Evolutionary conservation across 2,113 vertebrate species (phyloP), one percentile per base, ranked within the genome.

Genomic region (Hyperopisus bebe): DNA sequence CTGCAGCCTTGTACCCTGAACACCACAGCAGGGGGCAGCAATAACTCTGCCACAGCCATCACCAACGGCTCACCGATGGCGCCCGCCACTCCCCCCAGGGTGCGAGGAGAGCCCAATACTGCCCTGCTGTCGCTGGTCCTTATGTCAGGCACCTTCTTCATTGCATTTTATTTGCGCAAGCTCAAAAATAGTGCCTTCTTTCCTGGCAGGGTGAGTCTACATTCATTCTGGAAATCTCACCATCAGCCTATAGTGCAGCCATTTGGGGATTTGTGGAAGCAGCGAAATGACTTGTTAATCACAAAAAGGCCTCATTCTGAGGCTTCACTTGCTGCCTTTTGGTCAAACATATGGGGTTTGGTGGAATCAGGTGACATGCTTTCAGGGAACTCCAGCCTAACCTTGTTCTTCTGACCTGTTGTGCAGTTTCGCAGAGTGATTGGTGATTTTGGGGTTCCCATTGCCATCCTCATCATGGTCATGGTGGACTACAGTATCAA

Each of bases 161-260:
- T 98, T 0, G 97, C 97, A 17, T 98, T 97, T 92, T 98, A 97
- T 94, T 94, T 98, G 87, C 96, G 97, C 89, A 98, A 98, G 90
- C 97, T 98, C 92, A 98, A 98, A 94, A 98, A 98, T 92, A 98
- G 98, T 77, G 97, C 97, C 0, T 99, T 99, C 93, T 99, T 99
- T 90, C 98, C 98, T 0, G 98, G 98, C 90, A 96, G 97, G 95
- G 98, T 99, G 91, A 92, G 92, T 53, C 84, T 39, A 13, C 15
- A 6, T 80, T 80, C 74, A 42, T 80, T 80, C 13, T 42, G 74
- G 74, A 19, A 80, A 24, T 39, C 10, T 15, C 1, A 5, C 66
- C 62, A 24, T 46, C 39, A 21, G 87, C 24, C 58, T 17, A 8
- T 39, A 74, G 31, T 3, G 5, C 39, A 47, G 21, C 39, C 39